Percentiles rank a stretch among this genome's conserved stretches.
Conservation (phyloP, 23 tunicate genomes). For the Oikopleura dioica region DNA sequence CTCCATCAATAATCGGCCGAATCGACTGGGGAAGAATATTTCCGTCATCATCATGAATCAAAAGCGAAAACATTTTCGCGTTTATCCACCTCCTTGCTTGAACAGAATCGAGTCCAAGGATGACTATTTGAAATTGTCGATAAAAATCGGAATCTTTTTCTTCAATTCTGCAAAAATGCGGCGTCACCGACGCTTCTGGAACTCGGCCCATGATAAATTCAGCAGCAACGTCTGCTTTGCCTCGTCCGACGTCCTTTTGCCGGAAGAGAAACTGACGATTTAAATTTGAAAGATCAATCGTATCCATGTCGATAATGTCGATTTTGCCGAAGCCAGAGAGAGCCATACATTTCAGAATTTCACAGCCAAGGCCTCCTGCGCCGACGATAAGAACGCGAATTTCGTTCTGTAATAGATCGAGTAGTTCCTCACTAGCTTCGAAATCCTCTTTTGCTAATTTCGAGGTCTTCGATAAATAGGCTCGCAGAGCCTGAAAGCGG, state of each 20-base stretch:
- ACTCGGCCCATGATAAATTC: conserved; percentile 45
- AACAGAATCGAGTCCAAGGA: conserved; percentile 66
- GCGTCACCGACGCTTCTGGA: conserved; percentile 36
- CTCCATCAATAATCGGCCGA: conserved; percentile 77
- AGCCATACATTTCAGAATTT: conserved; percentile 41
- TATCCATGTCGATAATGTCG: conserved; percentile 89
- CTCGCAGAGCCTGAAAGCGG: too few relatives aligned
- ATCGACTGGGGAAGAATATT: conserved; percentile 35
- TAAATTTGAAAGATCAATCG: conserved; percentile 67
- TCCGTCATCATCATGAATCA: conserved; percentile 60
- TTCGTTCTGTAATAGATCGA: too few relatives aligned
- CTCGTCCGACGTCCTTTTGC: conserved; percentile 45
- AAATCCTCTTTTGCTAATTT: too few relatives aligned
- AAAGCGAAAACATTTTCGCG: conserved; percentile 49
- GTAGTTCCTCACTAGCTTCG: too few relatives aligned
- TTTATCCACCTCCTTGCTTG: conserved; percentile 83
- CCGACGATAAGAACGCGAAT: conserved; percentile 73
- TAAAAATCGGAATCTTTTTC: conserved; percentile 59
- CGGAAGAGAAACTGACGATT: conserved; percentile 39
- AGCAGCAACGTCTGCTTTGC: conserved; percentile 63
- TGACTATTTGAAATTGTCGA: conserved; percentile 35
- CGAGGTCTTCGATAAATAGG: too few relatives aligned
- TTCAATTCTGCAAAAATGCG: conserved; percentile 58
- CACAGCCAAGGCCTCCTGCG: conserved; percentile 96
- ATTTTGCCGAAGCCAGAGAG: conserved; percentile 39